Conservation (phyloP, 2,113 vertebrate species). For the Microtus pennsylvanicus region DNA sequence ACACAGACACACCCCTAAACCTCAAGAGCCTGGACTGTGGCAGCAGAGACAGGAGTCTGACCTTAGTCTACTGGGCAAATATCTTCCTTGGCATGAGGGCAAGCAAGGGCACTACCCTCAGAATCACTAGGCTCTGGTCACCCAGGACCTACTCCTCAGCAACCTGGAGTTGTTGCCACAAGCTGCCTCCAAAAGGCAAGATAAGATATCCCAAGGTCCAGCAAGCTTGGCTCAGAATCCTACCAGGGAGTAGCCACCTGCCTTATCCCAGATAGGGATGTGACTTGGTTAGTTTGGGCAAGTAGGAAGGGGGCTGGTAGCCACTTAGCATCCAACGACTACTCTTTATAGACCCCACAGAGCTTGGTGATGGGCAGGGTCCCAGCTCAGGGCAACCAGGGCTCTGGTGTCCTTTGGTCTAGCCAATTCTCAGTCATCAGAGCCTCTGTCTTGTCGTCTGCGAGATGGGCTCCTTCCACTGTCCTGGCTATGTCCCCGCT, state of each 20-base stretch:
- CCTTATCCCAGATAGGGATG: neutral
- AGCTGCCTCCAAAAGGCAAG: neutral
- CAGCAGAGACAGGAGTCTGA: neutral
- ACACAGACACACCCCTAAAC: neutral
- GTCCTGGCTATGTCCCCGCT: neutral
- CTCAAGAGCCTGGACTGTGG: neutral
- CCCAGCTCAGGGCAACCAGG: neutral
- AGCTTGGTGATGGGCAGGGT: neutral
- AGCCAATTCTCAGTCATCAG: slow-evolving; percentile 36
- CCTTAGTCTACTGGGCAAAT: neutral
- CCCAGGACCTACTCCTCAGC: neutral
- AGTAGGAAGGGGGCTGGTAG: no score
- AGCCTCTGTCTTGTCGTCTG: slow-evolving; percentile 89
- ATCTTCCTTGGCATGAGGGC: neutral
- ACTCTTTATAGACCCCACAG: neutral
- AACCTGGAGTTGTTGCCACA: neutral
- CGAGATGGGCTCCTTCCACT: slow-evolving; percentile 67
- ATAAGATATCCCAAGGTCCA: neutral
- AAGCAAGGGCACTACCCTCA: neutral
- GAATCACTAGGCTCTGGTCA: neutral
- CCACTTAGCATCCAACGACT: neutral
- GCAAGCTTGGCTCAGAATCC: neutral
- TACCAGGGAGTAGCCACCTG: neutral
- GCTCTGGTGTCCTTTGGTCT: neutral
- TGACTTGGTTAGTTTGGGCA: neutral